Base-by-base conservation (phyloP, 2,888 invertebrate species). In the Spilosoma lubricipeda region DNA sequence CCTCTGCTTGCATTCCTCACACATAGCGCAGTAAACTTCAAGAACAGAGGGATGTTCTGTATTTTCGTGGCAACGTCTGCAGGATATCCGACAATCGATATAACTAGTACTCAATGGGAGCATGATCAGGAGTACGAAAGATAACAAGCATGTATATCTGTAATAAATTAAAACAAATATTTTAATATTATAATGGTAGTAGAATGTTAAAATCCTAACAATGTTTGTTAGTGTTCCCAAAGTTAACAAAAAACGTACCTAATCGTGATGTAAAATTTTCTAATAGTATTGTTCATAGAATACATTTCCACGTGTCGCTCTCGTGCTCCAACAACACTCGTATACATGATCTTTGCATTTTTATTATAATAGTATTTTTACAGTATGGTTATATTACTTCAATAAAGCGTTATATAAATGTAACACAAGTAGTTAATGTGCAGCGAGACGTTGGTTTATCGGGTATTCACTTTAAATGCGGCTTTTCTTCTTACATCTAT, bases 21-120 rank as follows among this genome's bases (percentile, higher is more conserved):
- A 94, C 94, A 94, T 94, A 36, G 92, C 88, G 81, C 94, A 94
- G 88, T 93, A 91, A 39, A 94, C 91, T 73, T 93, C 91, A 68
- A 93, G 72, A n/a, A 92, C 72, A 0, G 85, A 82, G 0, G 85
- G 77, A 20, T 84, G 84, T 23, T 87, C 88, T 8, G 70, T 66
- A 33, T 86, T 80, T 56, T 85, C 84, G 56, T 81, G 82, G 80
- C 94, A 94, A n/a, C 84, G 85, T 27, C 80, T 83, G 84, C 94
- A 94, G 0, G 94, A 91, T 3, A 84, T 82, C 63, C 87, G 82
- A 79, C 94, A 94, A 87, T 91, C 89, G 68, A 94, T 85, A 71
- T 82, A 78, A n/a, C 80, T 86, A 1, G 73, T n/a, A 66, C 74
- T 80, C 18, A 80, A 67, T 0, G 86, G 89, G 66, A 89, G 56